Evolutionary conservation across 2,113 vertebrate genomes (phyloP).

Genomic region (Morone saxatilis): DNA sequence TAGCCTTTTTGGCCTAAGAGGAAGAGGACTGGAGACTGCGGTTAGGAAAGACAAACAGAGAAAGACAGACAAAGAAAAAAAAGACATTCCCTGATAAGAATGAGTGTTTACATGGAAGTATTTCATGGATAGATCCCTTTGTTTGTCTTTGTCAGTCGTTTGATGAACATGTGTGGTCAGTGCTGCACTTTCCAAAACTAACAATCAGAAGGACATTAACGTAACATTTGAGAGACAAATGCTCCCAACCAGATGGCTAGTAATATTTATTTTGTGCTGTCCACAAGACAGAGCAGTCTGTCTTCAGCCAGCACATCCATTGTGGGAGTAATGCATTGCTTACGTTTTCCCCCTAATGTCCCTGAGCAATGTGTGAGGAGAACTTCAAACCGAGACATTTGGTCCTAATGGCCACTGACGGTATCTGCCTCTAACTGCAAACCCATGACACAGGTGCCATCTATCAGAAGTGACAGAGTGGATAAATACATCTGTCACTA

Average conservation of each 20-base stretch:
- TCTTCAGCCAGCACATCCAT: slow-evolving; percentile 47
- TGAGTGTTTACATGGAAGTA: slow-evolving; percentile 1
- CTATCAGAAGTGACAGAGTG: slow-evolving; percentile 55
- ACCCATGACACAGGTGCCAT: slow-evolving; percentile 47
- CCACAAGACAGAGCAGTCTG: slow-evolving; percentile 53
- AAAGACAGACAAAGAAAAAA: background rate
- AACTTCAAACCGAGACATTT: slow-evolving; percentile 56
- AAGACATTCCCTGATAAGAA: background rate
- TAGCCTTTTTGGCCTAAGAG: background rate
- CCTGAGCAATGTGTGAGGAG: slow-evolving; percentile 30
- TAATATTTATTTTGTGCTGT: slow-evolving; percentile 57
- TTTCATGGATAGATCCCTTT: background rate
- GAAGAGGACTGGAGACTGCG: background rate
- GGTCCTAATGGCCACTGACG: slow-evolving; percentile 51
- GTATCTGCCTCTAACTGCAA: slow-evolving; percentile 48
- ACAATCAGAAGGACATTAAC: slow-evolving; percentile 12
- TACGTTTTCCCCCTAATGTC: slow-evolving; percentile 43
- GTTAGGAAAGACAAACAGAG: background rate
- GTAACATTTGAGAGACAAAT: slow-evolving; percentile 43
- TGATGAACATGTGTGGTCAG: slow-evolving; percentile 21
- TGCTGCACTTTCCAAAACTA: slow-evolving; percentile 39
- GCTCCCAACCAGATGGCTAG: slow-evolving; percentile 2
- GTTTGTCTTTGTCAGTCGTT: background rate
- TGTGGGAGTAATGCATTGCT: slow-evolving; percentile 41
- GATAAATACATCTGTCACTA: slow-evolving; percentile 60